Base-by-base conservation (phyloP, 1,140 invertebrate species). In the Linepithema humile region DNA sequence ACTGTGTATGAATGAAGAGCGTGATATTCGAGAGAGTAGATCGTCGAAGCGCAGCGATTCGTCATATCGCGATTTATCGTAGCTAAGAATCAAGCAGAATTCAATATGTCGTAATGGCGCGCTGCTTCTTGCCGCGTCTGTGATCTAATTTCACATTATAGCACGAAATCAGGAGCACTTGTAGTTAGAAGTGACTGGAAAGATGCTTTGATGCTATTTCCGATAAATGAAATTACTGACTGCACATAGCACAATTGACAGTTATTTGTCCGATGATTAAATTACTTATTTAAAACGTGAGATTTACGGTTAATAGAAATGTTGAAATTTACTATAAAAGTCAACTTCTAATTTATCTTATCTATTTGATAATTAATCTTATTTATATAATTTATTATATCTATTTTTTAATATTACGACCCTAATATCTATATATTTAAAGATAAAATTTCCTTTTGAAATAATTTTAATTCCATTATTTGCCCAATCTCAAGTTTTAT, bases 61-160 rank as follows among this genome's bases (percentile, higher is more conserved):
- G 67, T 23, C 67, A 64, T 80, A 70, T 80, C 48, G 62, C 48
- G 48, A 69, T 80, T 80, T 43, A 69, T 15, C 23, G 17, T 53
- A 55, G 64, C 29, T 80, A 80, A 70, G 75, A 80, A 69, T 32
- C 64, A 20, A 40, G n/a, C 48, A 32, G 3, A n/a, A 55, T 80
- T 69, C 64, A 80, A 80, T 80, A 57, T 43, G 3, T 17, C 26
- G 64, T 70, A 70, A 80, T 70, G 38, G 60, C 64, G 50, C 23
- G 23, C 69, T 23, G n/a, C 38, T 65, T 80, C 50, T 57, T 60
- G 38, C 32, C 72, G 53, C 64, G n/a, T 57, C 38, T 57, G 62
- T 26, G 7, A 80, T 80, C 50, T 80, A 80, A 70, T 80, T 80
- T 80, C 38, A 48, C 65, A 65, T 86, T 53, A 69, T 83, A 62